phyloP scores from a whole-genome alignment of 1,140 invertebrate species.

The Pygmarrhopalites habei region DNA sequence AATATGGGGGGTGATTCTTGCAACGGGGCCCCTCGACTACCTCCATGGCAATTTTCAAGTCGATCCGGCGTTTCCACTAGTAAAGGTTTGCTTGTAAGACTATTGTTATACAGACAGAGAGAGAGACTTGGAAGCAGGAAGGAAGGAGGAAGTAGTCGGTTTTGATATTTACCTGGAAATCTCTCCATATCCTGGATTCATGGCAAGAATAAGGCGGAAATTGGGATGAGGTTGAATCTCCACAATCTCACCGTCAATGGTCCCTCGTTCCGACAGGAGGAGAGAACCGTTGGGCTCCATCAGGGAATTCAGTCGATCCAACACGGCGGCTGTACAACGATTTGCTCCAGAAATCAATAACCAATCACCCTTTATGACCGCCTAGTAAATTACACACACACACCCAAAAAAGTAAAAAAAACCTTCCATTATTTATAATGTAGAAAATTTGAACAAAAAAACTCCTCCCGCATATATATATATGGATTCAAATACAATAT shows the following conservation, averaged over 20 bases:
- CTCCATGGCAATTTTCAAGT: no score
- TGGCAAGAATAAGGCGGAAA: constrained; percentile 89
- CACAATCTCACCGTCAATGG: constrained; percentile 59
- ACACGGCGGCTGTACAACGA: constrained; percentile 88
- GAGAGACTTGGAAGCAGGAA: no score
- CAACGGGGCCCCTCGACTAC: no score
- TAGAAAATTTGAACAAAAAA: no score
- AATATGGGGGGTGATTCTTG: no score
- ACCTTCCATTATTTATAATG: no score
- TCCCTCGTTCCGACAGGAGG: constrained; percentile 83
- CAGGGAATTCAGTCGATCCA: constrained; percentile 91
- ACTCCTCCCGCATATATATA: neutral
- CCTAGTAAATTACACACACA: no score
- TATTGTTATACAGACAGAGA: no score
- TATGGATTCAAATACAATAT: neutral
- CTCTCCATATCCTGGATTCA: constrained; percentile 90
- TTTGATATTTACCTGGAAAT: constrained; percentile 65
- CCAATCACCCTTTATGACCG: constrained; percentile 78
- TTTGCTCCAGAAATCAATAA: constrained; percentile 94
- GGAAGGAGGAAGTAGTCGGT: no score
- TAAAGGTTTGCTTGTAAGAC: no score
- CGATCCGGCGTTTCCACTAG: no score
- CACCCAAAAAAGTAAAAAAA: no score
- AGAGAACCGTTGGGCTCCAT: constrained; percentile 87
- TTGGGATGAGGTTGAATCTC: constrained; percentile 76